Percentiles rank a stretch among this genome's conserved stretches.
These are phyloP conservation scores for Limosa lapponica DNA, from an alignment of 2,797 vertebrate genomes.

Conservation along the genomic window DNA sequence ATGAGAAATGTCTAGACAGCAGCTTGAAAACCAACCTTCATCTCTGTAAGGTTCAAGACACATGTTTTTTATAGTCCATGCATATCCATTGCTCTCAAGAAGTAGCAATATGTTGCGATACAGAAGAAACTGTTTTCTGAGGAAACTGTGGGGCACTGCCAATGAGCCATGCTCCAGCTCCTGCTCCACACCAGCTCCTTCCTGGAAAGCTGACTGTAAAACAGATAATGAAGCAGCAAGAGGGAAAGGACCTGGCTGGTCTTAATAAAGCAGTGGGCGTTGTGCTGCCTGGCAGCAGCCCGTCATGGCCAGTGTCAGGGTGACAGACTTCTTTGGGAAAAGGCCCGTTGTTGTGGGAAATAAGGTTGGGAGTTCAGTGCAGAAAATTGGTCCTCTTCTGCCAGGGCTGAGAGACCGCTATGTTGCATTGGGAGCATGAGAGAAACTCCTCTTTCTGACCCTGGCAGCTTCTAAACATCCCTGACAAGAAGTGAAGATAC, in stretches of 20 bases:
- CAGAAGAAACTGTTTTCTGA: neutral
- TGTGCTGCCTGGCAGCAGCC: neutral
- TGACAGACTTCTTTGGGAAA: neutral
- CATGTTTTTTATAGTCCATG: neutral
- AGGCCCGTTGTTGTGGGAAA: rapidly evolving
- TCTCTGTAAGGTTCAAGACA: neutral
- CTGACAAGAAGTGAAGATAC: neutral
- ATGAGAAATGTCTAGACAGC: slow-evolving; percentile 27
- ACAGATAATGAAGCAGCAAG: neutral
- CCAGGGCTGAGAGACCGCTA: rapidly evolving
- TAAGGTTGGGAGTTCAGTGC: rapidly evolving
- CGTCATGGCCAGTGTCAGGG: rapidly evolving
- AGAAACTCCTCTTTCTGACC: neutral
- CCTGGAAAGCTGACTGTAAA: neutral
- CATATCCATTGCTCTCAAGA: neutral
- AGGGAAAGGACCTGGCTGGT: neutral
- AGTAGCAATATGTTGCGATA: neutral
- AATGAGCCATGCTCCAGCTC: neutral
- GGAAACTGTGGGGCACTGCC: neutral
- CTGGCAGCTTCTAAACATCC: neutral
- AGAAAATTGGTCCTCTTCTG: neutral
- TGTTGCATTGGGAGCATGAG: rapidly evolving
- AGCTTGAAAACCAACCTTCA: neutral
- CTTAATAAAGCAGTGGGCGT: neutral
- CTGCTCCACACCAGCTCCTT: neutral